Evolutionary conservation across 2,888 invertebrate species (phyloP).

Genomic region (Uropetala carovei): DNA sequence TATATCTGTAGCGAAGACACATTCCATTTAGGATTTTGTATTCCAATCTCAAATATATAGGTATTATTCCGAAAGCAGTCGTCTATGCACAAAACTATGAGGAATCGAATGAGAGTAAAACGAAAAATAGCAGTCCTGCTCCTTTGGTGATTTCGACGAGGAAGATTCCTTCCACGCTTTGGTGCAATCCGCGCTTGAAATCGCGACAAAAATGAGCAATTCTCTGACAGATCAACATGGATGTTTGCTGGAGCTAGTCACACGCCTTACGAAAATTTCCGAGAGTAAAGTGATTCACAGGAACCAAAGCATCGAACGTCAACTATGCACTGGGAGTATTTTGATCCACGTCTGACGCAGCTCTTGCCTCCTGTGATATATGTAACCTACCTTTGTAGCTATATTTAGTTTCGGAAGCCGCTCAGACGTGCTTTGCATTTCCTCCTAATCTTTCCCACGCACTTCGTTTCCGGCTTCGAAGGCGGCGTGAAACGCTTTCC

Average conservation of each 20-base stretch:
- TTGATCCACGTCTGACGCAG: slow-evolving; percentile 2
- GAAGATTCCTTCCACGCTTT: too few species aligned
- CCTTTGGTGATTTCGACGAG: too few species aligned
- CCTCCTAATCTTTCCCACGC: background rate
- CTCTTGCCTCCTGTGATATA: background rate
- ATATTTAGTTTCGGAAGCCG: background rate
- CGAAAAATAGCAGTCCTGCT: too few species aligned
- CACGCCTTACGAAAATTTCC: background rate
- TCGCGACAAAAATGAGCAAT: background rate
- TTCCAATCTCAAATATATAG: too few species aligned
- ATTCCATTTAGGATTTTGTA: too few species aligned
- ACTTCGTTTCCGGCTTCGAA: background rate
- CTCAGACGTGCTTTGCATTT: background rate
- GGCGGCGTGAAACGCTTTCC: too few species aligned
- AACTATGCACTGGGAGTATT: background rate
- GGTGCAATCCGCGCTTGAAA: too few species aligned
- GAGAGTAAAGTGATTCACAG: background rate
- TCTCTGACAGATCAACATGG: background rate
- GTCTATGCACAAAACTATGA: too few species aligned
- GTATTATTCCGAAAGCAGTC: too few species aligned
- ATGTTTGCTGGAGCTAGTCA: background rate
- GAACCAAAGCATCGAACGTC: background rate
- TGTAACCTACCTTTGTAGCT: background rate
- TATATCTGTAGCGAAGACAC: too few species aligned
- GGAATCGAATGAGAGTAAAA: too few species aligned